These are phyloP conservation scores for Leptura quadrifasciata DNA, from an alignment of 2,888 invertebrate species.

Conservation along the genomic window DNA sequence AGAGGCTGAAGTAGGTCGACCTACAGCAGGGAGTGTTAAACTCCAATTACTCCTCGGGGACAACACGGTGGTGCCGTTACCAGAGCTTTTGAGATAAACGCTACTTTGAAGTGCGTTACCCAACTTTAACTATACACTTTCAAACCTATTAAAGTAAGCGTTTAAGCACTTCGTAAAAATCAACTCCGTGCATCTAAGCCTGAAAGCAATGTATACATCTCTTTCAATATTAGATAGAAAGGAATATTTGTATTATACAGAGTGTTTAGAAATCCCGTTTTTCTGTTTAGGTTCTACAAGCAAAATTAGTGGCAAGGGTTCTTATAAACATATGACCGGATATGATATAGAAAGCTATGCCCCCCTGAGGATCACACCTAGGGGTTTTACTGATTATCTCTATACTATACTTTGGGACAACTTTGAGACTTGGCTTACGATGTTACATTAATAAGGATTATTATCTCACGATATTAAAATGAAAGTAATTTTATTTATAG, in stretches of 20 bases:
- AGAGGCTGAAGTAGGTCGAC: slow-evolving; percentile 43
- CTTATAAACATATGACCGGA: too few species aligned
- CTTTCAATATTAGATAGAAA: not conserved
- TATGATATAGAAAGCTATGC: too few species aligned
- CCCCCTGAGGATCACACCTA: too few species aligned
- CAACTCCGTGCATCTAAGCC: slow-evolving; percentile 11
- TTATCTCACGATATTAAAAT: too few species aligned
- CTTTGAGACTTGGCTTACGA: too few species aligned
- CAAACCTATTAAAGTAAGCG: slow-evolving; percentile 59
- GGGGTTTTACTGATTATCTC: too few species aligned
- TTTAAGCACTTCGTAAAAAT: slow-evolving; percentile 48
- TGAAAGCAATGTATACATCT: not conserved
- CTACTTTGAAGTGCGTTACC: slow-evolving; percentile 64
- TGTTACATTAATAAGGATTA: too few species aligned
- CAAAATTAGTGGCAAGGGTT: too few species aligned
- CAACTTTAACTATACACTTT: slow-evolving; percentile 63
- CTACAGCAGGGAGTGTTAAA: slow-evolving; percentile 64
- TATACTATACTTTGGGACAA: too few species aligned
- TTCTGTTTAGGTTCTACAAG: too few species aligned
- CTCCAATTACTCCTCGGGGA: slow-evolving; percentile 68
- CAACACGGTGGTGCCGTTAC: slow-evolving; percentile 59
- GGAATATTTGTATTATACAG: not conserved
- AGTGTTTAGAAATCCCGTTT: too few species aligned
- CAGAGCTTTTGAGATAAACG: slow-evolving; percentile 64
- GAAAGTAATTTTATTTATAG: too few species aligned